Base-by-base conservation (phyloP, 2,113 vertebrate genomes). In the Melanotaenia duboulayi region DNA sequence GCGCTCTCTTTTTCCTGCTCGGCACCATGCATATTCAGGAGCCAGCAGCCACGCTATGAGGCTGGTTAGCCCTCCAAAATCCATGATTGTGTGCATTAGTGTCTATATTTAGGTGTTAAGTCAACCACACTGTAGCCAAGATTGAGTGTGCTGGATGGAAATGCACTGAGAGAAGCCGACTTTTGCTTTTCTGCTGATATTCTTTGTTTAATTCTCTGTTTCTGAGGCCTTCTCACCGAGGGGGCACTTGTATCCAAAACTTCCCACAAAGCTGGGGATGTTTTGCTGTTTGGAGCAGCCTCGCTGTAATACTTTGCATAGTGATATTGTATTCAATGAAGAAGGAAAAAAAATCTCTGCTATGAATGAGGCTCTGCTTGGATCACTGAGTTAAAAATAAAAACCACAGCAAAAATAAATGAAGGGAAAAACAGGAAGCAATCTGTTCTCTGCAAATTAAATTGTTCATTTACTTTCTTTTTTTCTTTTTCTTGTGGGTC, bases 21-120 rank as follows among this genome's bases (percentile, higher is more conserved):
- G 54, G 73, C 73, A 65, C 78, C 83, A 92, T 92, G 89, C 92
- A 94, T 93, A 92, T 94, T 93, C 92, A 93, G 84, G 70, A 92
- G 89, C 78, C 69, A 49, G 50, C 71, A 64, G 80, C 67, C 42
- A 73, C 22, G 52, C 85, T 85, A 67, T 81, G 64, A 78, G 87
- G 85, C 87, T 49, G 75, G 67, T 63, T 84, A 80, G 77, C 73
- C 79, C 63, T 81, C 85, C 86, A 87, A 90, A 92, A 92, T 90
- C 92, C 87, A 66, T 59, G 81, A 92, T 89, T 90, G 86, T 78
- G 80, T 74, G 86, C 91, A 91, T 93, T 91, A 93, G 89, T 64
- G 83, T 87, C 90, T 91, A 90, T 91, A 93, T 93, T 92, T 92
- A 88, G 87, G 79, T 82, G 87, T 80, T 90, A 92, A 92, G 89